These are phyloP conservation scores for Aplysia californica DNA, from an alignment of 1,140 invertebrate species.

Conservation along the genomic window DNA sequence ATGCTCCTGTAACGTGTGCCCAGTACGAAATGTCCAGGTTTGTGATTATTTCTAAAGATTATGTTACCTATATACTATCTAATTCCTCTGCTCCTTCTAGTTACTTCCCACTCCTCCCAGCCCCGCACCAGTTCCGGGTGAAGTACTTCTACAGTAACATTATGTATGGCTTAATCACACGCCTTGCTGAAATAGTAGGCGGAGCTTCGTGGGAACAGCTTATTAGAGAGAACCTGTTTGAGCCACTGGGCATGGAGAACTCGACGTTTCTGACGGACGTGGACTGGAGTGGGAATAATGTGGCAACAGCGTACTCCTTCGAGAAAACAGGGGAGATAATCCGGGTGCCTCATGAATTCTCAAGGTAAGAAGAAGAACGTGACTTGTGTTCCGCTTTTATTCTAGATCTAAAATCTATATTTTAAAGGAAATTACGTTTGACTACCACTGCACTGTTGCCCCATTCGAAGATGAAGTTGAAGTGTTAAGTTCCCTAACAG, in stretches of 20 bases:
- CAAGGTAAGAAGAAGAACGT: too few species aligned
- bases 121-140: conserved; percentile 40
- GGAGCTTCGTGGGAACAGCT: conserved; percentile 46
- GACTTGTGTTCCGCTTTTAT: too few species aligned
- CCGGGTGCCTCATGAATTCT: neutral
- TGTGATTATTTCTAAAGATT: too few species aligned
- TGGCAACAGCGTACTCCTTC: conserved; percentile 33
- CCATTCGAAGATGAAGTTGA: too few species aligned
- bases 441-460: too few species aligned
- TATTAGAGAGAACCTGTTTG: conserved; percentile 36
- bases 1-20: too few species aligned
- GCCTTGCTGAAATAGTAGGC: conserved; percentile 42
- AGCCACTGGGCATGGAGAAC: conserved; percentile 49
- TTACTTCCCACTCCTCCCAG: too few species aligned
- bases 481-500: too few species aligned
- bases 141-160: conserved; percentile 53
- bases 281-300: conserved; percentile 31
- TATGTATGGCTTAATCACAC: conserved; percentile 52
- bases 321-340: neutral
- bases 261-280: conserved; percentile 44
- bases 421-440: neutral
- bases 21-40: too few species aligned
- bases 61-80: too few species aligned
- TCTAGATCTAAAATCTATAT: neutral
- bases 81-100: too few species aligned